phyloP scores from a whole-genome alignment of 2,797 vertebrate species.

The Taeniopygia guttata region DNA sequence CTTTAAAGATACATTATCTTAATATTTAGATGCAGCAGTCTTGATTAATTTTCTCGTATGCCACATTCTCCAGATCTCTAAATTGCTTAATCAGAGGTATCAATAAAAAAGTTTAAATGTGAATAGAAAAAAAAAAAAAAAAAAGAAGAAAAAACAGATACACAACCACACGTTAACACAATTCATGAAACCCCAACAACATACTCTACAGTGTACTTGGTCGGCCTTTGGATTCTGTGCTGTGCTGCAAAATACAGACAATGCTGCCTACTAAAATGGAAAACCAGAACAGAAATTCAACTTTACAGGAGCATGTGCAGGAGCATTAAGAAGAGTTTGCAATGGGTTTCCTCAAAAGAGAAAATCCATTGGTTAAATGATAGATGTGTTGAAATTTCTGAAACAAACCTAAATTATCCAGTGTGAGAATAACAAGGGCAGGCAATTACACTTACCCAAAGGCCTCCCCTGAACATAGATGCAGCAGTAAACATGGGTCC shows the following conservation, averaged over 20 bases:
- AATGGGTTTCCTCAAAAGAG: not conserved
- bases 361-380: not conserved
- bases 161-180: accelerated
- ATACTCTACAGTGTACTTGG: not conserved
- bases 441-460: not conserved
- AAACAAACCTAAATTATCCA: not conserved
- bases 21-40: not conserved
- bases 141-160: not conserved
- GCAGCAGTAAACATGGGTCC: not conserved
- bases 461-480: not conserved
- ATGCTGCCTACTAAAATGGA: not conserved
- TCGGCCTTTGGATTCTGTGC: not conserved
- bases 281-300: not conserved
- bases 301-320: not conserved
- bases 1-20: not conserved
- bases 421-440: not conserved
- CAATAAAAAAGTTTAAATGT: not conserved
- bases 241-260: not conserved
- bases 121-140: not conserved
- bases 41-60: not conserved
- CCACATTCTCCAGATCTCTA: not conserved
- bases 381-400: not conserved
- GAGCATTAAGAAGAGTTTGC: not conserved
- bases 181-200: not conserved
- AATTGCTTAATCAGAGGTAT: not conserved